These are phyloP conservation scores for Holocentrus rufus DNA, from an alignment of 2,797 vertebrate genomes.

Conservation along the genomic window DNA sequence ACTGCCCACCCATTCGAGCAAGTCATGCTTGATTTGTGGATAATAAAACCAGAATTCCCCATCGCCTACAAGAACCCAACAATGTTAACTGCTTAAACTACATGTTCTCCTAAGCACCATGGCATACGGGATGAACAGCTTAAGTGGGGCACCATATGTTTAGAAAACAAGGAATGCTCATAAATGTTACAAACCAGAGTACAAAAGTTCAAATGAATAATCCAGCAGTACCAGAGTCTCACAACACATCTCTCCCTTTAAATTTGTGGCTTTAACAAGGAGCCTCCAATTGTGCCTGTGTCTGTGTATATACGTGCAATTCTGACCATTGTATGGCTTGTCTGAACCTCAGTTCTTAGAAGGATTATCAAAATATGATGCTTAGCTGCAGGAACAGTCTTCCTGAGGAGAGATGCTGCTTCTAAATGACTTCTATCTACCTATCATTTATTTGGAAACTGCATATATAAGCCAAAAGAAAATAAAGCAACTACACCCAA, in stretches of 20 bases:
- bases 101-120: constrained; percentile 36
- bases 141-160: constrained; percentile 58
- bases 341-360: not conserved
- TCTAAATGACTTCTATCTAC: not conserved
- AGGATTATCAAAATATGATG: constrained; percentile 6
- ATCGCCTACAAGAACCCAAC: constrained; percentile 36
- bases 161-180: constrained; percentile 61
- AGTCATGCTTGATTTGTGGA: constrained; percentile 3
- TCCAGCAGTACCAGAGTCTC: not conserved
- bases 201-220: constrained; percentile 52
- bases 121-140: constrained; percentile 52
- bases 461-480: constrained; percentile 2
- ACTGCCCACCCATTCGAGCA: not conserved
- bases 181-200: constrained; percentile 61
- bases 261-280: not conserved
- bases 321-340: no score
- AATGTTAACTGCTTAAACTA: constrained; percentile 52
- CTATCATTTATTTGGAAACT: not conserved
- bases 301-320: not conserved
- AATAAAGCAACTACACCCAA: constrained; percentile 4
- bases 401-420: not conserved
- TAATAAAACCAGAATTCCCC: constrained; percentile 32
- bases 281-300: constrained; percentile 1
- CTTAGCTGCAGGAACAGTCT: not conserved
- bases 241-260: not conserved